Percentiles rank a stretch among this genome's conserved stretches.
These are phyloP conservation scores for Gryon sp. DNA, from an alignment of 1,140 invertebrate species.

Conservation along the genomic window DNA sequence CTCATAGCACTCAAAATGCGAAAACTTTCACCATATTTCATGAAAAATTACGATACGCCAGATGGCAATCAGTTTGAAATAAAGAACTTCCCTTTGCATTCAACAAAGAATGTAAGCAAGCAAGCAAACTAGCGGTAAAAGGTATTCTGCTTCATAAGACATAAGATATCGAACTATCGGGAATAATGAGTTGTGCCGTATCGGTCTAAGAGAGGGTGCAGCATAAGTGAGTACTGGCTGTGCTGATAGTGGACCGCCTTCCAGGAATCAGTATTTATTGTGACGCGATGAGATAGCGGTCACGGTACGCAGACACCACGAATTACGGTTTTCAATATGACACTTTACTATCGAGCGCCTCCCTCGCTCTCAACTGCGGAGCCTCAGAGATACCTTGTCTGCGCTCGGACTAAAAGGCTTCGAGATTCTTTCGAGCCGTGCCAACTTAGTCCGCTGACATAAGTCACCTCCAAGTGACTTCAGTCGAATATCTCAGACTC, in stretches of 20 bases:
- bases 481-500: constrained; percentile 32
- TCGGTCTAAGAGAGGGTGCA: constrained; percentile 64
- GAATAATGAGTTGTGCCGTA: constrained; percentile 77
- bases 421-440: constrained; percentile 66
- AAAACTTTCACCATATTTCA: not conserved
- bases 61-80: constrained; percentile 45
- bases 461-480: constrained; percentile 40
- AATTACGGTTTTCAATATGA: constrained; percentile 80
- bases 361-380: constrained; percentile 54
- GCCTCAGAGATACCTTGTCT: constrained; percentile 69
- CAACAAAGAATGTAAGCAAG: constrained; percentile 51
- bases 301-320: constrained; percentile 72
- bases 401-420: constrained; percentile 73
- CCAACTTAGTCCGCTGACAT: constrained; percentile 38
- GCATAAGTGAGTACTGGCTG: constrained; percentile 76
- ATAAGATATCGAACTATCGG: constrained; percentile 75
- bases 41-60: constrained; percentile 48
- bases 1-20: no score
- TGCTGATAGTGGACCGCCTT: constrained; percentile 75
- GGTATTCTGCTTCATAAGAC: constrained; percentile 67
- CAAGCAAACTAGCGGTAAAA: constrained; percentile 56
- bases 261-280: constrained; percentile 80
- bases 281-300: constrained; percentile 78
- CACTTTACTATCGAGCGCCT: constrained; percentile 72
- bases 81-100: constrained; percentile 21